Percentiles rank a stretch among this genome's conserved stretches.
These are phyloP conservation scores for Petrolisthes cinctipes DNA, from an alignment of 2,888 invertebrate genomes.

Conservation along the genomic window DNA sequence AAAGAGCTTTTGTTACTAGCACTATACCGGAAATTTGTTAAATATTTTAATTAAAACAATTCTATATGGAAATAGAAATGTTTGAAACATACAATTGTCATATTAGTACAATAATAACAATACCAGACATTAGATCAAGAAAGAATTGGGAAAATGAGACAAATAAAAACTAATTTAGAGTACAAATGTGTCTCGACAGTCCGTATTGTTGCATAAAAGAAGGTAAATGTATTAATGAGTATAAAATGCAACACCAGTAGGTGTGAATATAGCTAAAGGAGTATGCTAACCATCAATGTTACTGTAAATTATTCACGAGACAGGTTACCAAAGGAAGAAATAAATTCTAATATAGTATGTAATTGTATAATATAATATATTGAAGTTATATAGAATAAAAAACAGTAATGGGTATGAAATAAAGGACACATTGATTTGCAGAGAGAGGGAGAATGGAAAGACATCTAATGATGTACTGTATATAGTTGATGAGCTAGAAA, in stretches of 20 bases:
- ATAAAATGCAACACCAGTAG: too few species aligned
- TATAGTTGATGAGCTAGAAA: constrained; percentile 13
- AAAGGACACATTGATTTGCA: background rate
- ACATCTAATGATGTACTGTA: background rate
- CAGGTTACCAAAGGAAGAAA: too few species aligned
- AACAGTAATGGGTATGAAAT: background rate
- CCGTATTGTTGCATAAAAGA: too few species aligned
- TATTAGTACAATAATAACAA: background rate
- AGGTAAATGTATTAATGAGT: too few species aligned
- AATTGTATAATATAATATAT: background rate
- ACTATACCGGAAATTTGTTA: constrained; percentile 4
- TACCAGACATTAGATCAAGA: background rate
- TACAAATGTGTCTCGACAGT: too few species aligned
- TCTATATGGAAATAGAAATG: background rate
- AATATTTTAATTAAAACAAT: background rate
- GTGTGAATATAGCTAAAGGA: too few species aligned
- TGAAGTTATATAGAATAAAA: background rate
- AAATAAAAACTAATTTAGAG: too few species aligned
- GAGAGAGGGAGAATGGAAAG: background rate
- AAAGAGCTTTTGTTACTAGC: background rate
- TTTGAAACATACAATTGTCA: background rate
- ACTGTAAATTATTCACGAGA: too few species aligned
- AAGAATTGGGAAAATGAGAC: background rate
- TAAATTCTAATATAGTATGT: background rate
- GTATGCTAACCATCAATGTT: too few species aligned